These are phyloP conservation scores for Heteronetta atricapilla DNA, from an alignment of 2,113 vertebrate genomes.

Conservation along the genomic window DNA sequence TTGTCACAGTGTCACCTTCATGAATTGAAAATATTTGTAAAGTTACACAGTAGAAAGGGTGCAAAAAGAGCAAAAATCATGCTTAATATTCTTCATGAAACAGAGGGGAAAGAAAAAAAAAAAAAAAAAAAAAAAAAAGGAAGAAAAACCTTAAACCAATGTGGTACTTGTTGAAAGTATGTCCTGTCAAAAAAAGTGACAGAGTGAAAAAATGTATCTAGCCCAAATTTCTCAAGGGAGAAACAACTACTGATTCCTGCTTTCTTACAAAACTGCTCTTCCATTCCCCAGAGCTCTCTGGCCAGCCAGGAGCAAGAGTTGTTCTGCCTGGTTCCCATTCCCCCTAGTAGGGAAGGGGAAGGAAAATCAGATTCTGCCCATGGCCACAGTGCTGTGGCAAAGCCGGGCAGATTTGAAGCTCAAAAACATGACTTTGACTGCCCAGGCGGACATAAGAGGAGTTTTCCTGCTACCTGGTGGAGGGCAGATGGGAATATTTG, in stretches of 20 bases:
- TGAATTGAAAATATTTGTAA: constrained; percentile 23
- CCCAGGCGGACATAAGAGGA: background rate
- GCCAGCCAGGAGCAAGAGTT: background rate
- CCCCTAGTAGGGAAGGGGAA: background rate
- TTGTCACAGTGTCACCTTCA: constrained; percentile 42
- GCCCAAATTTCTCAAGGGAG: background rate
- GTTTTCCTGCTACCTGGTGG: background rate
- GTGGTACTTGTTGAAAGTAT: background rate
- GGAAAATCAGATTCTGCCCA: background rate
- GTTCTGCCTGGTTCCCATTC: background rate
- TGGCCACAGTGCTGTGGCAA: background rate
- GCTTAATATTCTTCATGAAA: background rate
- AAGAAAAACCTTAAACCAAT: background rate
- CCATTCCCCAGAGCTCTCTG: background rate
- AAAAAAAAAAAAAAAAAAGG: background rate
- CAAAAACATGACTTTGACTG: background rate
- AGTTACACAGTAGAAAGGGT: background rate
- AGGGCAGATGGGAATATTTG: background rate
- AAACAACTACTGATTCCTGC: background rate
- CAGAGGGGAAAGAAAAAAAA: too few relatives aligned
- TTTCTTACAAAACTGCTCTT: background rate
- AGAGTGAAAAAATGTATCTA: background rate
- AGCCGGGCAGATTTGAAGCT: background rate
- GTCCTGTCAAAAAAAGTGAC: background rate
- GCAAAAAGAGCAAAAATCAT: background rate